Percentiles rank a stretch among this genome's conserved stretches.
Conservation (phyloP, 2,888 invertebrate species). For the Anagyrus pseudococci region DNA sequence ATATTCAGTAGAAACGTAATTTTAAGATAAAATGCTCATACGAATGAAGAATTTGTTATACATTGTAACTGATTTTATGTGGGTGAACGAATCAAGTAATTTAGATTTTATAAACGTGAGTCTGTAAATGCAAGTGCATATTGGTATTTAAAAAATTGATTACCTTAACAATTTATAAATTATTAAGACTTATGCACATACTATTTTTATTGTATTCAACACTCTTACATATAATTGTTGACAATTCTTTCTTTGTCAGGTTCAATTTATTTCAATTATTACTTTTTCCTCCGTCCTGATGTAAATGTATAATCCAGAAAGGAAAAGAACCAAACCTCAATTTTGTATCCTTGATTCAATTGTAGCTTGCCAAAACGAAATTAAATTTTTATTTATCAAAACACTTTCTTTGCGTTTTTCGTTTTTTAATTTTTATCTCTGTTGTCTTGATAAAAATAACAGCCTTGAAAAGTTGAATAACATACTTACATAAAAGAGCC, state of each 20-base stretch:
- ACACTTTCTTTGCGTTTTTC: slow-evolving; percentile 32
- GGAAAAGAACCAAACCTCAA: slow-evolving; percentile 21
- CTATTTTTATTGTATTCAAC: slow-evolving; percentile 33
- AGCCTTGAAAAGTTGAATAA: slow-evolving; percentile 30
- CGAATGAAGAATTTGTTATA: slow-evolving; percentile 39
- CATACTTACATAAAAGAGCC: too few relatives aligned
- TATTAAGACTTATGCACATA: slow-evolving; percentile 27
- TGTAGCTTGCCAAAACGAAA: slow-evolving; percentile 40
- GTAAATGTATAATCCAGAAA: slow-evolving; percentile 27
- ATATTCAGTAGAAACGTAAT: slow-evolving; percentile 32
- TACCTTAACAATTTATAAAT: slow-evolving; percentile 15
- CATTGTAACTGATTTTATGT: slow-evolving; percentile 39
- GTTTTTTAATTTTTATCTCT: slow-evolving; percentile 8
- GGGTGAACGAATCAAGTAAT: slow-evolving; percentile 39
- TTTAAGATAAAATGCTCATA: slow-evolving; percentile 30
- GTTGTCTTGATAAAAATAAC: neutral
- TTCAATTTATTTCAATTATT: slow-evolving; percentile 30
- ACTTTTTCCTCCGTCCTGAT: slow-evolving; percentile 35
- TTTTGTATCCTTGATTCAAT: slow-evolving; percentile 38
- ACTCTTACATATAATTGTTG: slow-evolving; percentile 29
- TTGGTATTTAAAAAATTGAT: slow-evolving; percentile 31
- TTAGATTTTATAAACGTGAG: slow-evolving; percentile 39
- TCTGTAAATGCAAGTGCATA: slow-evolving; percentile 31
- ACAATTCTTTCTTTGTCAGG: slow-evolving; percentile 27
- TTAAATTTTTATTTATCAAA: slow-evolving; percentile 41